A percentile compares a stretch with the other conserved stretches of the same genome.
Evolutionary conservation across 2,113 vertebrate species (phyloP).

Genomic region (Mormyrus iriodes): DNA sequence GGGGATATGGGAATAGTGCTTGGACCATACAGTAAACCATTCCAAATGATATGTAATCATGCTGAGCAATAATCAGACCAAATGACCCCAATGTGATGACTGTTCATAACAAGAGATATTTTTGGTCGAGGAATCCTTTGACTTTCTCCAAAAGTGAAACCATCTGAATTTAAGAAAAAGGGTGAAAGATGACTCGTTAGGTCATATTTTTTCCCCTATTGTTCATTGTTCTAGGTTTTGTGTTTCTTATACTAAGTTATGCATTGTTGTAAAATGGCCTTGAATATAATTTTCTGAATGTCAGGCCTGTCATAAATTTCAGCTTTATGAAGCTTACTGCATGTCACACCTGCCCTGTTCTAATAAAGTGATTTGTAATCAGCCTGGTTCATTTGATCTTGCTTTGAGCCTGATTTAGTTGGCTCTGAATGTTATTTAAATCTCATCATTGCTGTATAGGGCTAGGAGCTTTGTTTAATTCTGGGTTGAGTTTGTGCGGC

Average conservation of each 20-base stretch:
- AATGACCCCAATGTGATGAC: neutral
- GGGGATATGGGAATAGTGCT: neutral
- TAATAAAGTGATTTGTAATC: neutral
- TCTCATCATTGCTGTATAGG: neutral
- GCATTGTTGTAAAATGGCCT: neutral
- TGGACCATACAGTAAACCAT: neutral
- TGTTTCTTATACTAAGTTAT: neutral
- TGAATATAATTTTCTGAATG: neutral
- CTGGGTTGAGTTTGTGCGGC: neutral
- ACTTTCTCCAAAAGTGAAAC: neutral
- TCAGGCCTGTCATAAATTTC: neutral
- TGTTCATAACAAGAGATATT: neutral
- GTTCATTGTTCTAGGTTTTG: neutral
- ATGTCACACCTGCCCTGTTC: neutral
- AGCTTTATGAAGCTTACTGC: neutral
- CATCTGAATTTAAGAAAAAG: neutral
- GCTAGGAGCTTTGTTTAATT: neutral
- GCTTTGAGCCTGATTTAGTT: neutral
- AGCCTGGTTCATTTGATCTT: neutral
- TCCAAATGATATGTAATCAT: neutral
- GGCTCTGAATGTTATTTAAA: neutral
- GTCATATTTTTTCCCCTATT: neutral
- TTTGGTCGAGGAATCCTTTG: neutral
- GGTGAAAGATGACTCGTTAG: neutral
- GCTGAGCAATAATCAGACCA: neutral